Evolutionary conservation across 2,113 vertebrate genomes (phyloP).

Genomic region (Todiramphus chloris): DNA sequence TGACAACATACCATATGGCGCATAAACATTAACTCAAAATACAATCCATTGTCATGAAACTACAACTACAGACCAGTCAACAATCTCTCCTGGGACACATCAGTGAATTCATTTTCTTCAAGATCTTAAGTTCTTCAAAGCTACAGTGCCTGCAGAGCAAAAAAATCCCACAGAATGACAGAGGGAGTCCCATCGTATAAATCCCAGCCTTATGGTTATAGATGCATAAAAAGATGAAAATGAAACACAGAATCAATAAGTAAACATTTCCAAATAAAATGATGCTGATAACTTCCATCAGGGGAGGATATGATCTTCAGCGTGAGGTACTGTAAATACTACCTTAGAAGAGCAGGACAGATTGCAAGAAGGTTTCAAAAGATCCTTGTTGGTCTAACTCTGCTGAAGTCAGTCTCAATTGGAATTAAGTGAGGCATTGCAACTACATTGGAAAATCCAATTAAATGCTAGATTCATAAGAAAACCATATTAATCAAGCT

Average conservation of each 20-base stretch:
- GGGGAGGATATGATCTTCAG: neutral
- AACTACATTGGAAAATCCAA: neutral
- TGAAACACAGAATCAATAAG: neutral
- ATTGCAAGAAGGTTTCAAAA: neutral
- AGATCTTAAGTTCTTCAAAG: slow-evolving; percentile 42
- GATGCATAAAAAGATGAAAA: slow-evolving; percentile 31
- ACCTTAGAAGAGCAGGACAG: neutral
- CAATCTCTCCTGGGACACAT: slow-evolving; percentile 36
- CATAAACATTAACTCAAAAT: slow-evolving; percentile 45
- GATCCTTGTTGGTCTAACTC: neutral
- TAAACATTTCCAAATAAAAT: slow-evolving; percentile 17
- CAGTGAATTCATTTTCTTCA: slow-evolving; percentile 19
- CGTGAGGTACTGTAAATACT: neutral
- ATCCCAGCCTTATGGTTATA: neutral
- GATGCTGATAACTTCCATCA: neutral
- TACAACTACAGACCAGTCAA: slow-evolving; percentile 12
- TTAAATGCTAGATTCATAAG: neutral
- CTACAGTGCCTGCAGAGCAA: neutral
- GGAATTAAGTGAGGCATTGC: neutral
- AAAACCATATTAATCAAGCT: neutral
- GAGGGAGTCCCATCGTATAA: neutral
- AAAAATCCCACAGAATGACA: slow-evolving; percentile 29
- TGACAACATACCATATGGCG: slow-evolving; percentile 46
- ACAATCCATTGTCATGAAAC: neutral
- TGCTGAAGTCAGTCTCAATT: neutral